Evolutionary conservation across 1,140 invertebrate species (phyloP).

Genomic region (Drosophila truncata): DNA sequence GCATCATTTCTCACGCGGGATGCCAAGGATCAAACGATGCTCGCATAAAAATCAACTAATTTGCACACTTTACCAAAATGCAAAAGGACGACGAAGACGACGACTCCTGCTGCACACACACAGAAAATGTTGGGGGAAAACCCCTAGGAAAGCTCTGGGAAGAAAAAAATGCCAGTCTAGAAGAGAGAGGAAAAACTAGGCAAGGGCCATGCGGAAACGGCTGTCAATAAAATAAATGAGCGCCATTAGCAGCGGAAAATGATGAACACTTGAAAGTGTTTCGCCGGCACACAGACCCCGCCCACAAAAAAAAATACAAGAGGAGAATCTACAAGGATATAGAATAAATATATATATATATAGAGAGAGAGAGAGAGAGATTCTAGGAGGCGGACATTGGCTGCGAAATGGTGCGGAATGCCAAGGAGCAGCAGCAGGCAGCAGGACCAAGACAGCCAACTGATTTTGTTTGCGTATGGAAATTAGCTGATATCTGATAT

Average conservation of each 20-base stretch:
- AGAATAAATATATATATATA: conserved; percentile 9
- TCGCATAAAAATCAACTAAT: conserved; percentile 73
- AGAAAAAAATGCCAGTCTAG: neutral
- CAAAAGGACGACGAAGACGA: conserved; percentile 36
- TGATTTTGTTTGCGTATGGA: conserved; percentile 17
- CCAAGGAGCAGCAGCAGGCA: neutral
- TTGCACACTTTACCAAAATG: conserved; percentile 67
- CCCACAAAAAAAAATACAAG: conserved; percentile 12
- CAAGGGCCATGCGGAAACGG: conserved; percentile 31
- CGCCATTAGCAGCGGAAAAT: conserved; percentile 67
- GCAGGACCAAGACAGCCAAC: neutral
- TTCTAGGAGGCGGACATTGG: conserved; percentile 6
- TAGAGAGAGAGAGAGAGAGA: conserved; percentile 1
- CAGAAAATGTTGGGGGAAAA: neutral
- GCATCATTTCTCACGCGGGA: conserved; percentile 47
- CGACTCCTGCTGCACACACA: conserved; percentile 2
- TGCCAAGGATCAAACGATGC: conserved; percentile 55
- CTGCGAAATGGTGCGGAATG: conserved; percentile 35
- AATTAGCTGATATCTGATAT: conserved; percentile 18
- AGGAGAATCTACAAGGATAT: neutral
- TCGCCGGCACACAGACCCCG: conserved; percentile 13
- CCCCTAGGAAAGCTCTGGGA: neutral
- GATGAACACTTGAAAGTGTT: conserved; percentile 68
- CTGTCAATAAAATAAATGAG: conserved; percentile 82
- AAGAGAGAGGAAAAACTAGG: conserved; percentile 16